phyloP scores from a whole-genome alignment of 2,888 invertebrate genomes.

The Thymelicus sylvestris region DNA sequence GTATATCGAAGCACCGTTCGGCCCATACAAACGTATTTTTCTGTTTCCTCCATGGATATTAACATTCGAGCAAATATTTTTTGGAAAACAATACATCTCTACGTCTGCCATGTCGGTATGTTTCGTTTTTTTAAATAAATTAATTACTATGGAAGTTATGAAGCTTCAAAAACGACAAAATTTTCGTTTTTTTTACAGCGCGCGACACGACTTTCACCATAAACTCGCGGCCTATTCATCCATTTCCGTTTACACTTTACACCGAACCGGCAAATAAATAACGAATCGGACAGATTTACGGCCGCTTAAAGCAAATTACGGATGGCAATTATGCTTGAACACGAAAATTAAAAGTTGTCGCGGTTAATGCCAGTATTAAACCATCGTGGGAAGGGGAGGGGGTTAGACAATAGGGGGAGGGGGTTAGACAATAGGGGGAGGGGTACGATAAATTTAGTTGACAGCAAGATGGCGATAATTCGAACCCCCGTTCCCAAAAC shows the following conservation, averaged over 20 bases:
- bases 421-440: constrained; percentile 27
- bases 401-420: constrained; percentile 20
- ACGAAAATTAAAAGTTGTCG: constrained; percentile 38
- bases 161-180: too few species aligned
- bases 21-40: too few species aligned
- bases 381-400: constrained; percentile 5
- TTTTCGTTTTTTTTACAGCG: not conserved
- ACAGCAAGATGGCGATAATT: constrained; percentile 33
- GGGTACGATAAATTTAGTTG: constrained; percentile 35
- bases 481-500: constrained; percentile 25
- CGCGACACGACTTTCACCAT: constrained; percentile 17
- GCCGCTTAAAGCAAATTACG: constrained; percentile 38
- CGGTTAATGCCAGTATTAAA: constrained; percentile 34
- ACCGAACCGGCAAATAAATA: constrained; percentile 38
- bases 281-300: constrained; percentile 41
- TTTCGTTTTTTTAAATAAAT: too few species aligned
- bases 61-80: too few species aligned
- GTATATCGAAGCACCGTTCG: too few species aligned
- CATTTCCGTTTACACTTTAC: constrained; percentile 43
- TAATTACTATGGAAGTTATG: too few species aligned
- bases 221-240: constrained; percentile 41
- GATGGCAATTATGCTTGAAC: constrained; percentile 39
- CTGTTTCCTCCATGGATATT: too few species aligned
- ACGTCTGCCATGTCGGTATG: too few species aligned
- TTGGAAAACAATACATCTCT: too few species aligned